phyloP scores from a whole-genome alignment of 2,797 vertebrate species.

The Coregonus ussuriensis region DNA sequence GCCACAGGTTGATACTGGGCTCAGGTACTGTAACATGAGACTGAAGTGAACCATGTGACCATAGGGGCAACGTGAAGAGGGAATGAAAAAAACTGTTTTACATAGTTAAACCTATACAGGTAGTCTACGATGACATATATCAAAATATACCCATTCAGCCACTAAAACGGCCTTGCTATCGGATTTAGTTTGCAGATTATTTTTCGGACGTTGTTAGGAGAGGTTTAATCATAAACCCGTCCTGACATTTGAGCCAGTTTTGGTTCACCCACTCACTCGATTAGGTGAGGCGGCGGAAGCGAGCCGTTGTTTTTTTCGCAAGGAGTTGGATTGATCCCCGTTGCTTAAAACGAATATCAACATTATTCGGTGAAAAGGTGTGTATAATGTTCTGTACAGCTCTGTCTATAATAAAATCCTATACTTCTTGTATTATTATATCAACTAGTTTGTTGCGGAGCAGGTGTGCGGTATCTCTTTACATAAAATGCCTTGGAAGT shows the following conservation, averaged over 20 bases:
- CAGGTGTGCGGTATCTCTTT: background rate
- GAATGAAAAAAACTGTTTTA: slow-evolving; percentile 49
- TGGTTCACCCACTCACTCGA: slow-evolving; percentile 22
- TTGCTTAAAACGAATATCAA: slow-evolving; percentile 35
- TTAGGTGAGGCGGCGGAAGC: slow-evolving; percentile 77
- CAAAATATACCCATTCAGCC: slow-evolving; percentile 12
- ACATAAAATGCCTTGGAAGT: background rate
- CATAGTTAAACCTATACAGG: slow-evolving; percentile 48
- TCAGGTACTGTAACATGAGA: slow-evolving; percentile 80
- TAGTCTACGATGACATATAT: background rate
- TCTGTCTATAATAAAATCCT: background rate
- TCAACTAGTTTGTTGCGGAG: background rate
- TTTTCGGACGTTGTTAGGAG: background rate
- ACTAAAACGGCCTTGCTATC: background rate
- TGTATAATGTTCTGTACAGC: background rate
- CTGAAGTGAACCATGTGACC: slow-evolving; percentile 76
- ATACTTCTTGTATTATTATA: background rate
- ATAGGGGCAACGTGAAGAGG: slow-evolving; percentile 54
- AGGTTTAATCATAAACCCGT: slow-evolving; percentile 7
- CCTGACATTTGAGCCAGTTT: slow-evolving; percentile 21
- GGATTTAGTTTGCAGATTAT: background rate
- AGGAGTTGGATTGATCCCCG: slow-evolving; percentile 39
- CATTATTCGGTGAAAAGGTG: slow-evolving; percentile 26
- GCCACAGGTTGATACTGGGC: slow-evolving; percentile 71
- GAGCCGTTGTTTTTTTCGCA: slow-evolving; percentile 27